Conservation (phyloP, 2,797 vertebrate genomes). For the Lagorchestes hirsutus region DNA sequence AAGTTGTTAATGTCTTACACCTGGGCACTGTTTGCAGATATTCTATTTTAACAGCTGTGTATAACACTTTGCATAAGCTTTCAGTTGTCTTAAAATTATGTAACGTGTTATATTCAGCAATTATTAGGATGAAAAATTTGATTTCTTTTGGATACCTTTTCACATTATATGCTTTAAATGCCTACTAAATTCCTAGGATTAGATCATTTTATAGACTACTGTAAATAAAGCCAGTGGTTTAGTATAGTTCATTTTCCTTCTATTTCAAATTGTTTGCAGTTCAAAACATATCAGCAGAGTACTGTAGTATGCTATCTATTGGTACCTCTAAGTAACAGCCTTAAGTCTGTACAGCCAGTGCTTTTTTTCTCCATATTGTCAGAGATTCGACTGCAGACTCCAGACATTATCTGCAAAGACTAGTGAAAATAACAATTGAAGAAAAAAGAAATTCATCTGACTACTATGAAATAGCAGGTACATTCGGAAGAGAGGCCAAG, state of each 20-base stretch:
- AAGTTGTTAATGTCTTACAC: conserved; percentile 71
- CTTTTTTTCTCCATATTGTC: conserved; percentile 66
- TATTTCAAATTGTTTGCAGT: conserved; percentile 49
- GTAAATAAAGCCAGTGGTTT: conserved; percentile 64
- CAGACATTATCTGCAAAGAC: conserved; percentile 79
- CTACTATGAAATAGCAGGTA: conserved; percentile 81
- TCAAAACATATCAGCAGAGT: conserved; percentile 57
- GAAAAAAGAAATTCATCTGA: conserved; percentile 85
- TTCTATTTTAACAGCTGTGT: conserved; percentile 70
- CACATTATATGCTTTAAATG: conserved; percentile 53
- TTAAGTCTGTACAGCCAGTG: conserved; percentile 72
- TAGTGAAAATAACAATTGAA: conserved; percentile 81
- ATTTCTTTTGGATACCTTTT: conserved; percentile 67
- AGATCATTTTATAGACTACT: conserved; percentile 59
- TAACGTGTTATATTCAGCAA: conserved; percentile 43
- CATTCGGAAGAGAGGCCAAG: conserved; percentile 81
- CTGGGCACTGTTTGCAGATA: conserved; percentile 64
- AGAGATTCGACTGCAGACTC: conserved; percentile 61
- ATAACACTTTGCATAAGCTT: conserved; percentile 36
- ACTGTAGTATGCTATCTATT: conserved; percentile 66
- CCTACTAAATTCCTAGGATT: conserved; percentile 36
- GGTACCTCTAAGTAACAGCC: conserved; percentile 70
- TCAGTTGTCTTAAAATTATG: conserved; percentile 52
- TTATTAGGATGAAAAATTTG: conserved; percentile 48
- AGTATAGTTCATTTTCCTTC: conserved; percentile 28